A percentile compares a stretch with the other conserved stretches of the same genome.
phyloP scores from a whole-genome alignment of 2,888 invertebrate species.

The Phortica magna region DNA sequence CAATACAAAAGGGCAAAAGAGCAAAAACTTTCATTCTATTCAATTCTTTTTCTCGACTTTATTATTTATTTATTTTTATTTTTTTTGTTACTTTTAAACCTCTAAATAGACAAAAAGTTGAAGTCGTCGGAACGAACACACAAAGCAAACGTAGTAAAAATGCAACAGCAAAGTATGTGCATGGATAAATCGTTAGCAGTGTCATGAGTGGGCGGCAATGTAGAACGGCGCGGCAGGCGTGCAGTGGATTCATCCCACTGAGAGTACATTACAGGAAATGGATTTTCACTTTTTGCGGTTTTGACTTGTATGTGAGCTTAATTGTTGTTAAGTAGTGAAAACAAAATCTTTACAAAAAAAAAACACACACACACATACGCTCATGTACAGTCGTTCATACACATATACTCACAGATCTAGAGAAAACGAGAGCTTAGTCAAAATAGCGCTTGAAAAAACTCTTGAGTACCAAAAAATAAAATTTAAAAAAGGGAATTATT shows the following conservation, averaged over 20 bases:
- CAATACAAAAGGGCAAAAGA: conserved; percentile 61
- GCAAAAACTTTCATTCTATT: background rate
- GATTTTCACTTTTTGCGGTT: conserved; percentile 67
- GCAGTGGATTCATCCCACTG: too few species aligned
- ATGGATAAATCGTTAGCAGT: background rate
- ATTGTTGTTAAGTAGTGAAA: conserved; percentile 73
- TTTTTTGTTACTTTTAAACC: conserved; percentile 10
- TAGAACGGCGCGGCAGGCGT: too few species aligned
- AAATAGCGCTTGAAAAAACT: too few species aligned
- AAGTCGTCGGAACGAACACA: background rate
- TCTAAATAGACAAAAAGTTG: background rate
- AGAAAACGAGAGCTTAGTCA: too few species aligned
- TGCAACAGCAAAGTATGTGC: background rate
- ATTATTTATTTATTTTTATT: conserved; percentile 1
- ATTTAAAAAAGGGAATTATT: too few species aligned
- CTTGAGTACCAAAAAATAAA: too few species aligned
- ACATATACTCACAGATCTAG: too few species aligned
- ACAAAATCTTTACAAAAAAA: conserved; percentile 52
- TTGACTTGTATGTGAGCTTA: conserved; percentile 70
- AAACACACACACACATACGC: conserved; percentile 24
- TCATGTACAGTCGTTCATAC: background rate
- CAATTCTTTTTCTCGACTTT: conserved; percentile 4
- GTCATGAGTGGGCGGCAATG: too few species aligned
- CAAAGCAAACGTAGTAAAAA: background rate
- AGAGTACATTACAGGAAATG: conserved; percentile 63